Conservation (phyloP, 2,797 vertebrate genomes). For the Helicolenus hilgendorfi region DNA sequence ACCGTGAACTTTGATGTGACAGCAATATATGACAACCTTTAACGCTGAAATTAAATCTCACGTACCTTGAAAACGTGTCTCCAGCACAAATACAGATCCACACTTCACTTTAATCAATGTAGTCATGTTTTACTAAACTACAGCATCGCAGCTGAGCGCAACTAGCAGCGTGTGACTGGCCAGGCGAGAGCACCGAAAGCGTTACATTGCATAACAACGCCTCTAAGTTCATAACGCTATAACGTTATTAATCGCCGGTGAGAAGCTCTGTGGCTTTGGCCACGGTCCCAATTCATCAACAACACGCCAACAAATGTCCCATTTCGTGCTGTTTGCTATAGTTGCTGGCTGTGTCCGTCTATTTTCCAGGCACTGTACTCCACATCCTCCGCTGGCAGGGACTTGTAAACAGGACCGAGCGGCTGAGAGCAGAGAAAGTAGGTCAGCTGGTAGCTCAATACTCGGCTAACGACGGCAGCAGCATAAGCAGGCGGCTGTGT, state of each 20-base stretch:
- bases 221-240: slow-evolving; percentile 65
- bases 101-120: slow-evolving; percentile 52
- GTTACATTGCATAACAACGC: slow-evolving; percentile 80
- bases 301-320: slow-evolving; percentile 3
- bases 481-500: slow-evolving; percentile 82
- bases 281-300: slow-evolving; percentile 7
- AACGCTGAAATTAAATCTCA: slow-evolving; percentile 46
- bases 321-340: background rate
- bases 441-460: slow-evolving; percentile 92
- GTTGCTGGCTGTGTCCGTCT: slow-evolving; percentile 45
- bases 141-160: slow-evolving; percentile 38
- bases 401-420: slow-evolving; percentile 88
- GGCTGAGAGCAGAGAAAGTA: slow-evolving; percentile 90
- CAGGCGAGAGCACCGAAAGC: slow-evolving; percentile 41
- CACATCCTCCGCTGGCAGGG: slow-evolving; percentile 84
- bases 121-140: slow-evolving; percentile 46
- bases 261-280: slow-evolving; percentile 13
- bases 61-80: slow-evolving; percentile 80
- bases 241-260: slow-evolving; percentile 52
- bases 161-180: slow-evolving; percentile 34
- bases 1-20: slow-evolving; percentile 64
- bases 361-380: slow-evolving; percentile 73
- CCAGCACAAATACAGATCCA: slow-evolving; percentile 53
- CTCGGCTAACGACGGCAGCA: slow-evolving; percentile 86
- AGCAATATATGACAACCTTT: slow-evolving; percentile 4